Evolutionary conservation across 2,888 invertebrate species (phyloP).

Genomic region (Epirrita christyi): DNA sequence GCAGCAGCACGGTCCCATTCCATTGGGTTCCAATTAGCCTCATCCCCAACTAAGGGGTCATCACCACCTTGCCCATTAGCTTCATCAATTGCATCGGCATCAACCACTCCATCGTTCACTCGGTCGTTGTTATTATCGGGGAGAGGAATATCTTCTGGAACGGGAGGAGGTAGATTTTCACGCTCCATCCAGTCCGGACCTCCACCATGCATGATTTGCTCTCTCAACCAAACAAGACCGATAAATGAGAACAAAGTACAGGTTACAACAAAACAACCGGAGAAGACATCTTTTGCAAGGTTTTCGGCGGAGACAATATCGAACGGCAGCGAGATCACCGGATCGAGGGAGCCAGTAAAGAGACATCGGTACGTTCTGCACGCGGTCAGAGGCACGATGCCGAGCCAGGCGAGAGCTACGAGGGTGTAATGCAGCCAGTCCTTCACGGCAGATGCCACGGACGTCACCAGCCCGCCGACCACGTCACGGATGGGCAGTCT

Average conservation of each 20-base stretch:
- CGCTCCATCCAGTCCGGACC: conserved; percentile 98
- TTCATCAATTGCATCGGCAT: conserved; percentile 65
- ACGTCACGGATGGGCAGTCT: conserved; percentile 97
- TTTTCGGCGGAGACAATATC: conserved; percentile 97
- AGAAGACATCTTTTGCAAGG: conserved; percentile 96
- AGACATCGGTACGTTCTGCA: conserved; percentile 97
- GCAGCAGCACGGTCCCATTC: conserved; percentile 99
- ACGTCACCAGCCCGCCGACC: conserved; percentile 94
- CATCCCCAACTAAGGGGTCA: conserved; percentile 87
- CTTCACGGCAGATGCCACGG: conserved; percentile 95
- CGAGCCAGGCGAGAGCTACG: conserved; percentile 98
- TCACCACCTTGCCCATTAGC: conserved; percentile 69
- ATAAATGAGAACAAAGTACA: conserved; percentile 98
- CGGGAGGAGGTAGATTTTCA: conserved; percentile 84
- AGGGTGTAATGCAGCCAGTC: conserved; percentile 99
- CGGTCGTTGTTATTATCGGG: conserved; percentile 81
- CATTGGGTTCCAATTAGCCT: conserved; percentile 98
- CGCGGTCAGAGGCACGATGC: conserved; percentile 97
- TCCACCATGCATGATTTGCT: conserved; percentile 98
- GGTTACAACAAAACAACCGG: conserved; percentile 98
- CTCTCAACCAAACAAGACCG: conserved; percentile 98
- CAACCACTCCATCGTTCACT: conserved; percentile 67
- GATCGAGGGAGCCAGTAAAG: conserved; percentile 95
- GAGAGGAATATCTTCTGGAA: conserved; percentile 73
- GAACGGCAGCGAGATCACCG: conserved; percentile 93